Evolutionary conservation across 2,888 invertebrate genomes (phyloP).

Genomic region (Lepeophtheirus nordmannii): DNA sequence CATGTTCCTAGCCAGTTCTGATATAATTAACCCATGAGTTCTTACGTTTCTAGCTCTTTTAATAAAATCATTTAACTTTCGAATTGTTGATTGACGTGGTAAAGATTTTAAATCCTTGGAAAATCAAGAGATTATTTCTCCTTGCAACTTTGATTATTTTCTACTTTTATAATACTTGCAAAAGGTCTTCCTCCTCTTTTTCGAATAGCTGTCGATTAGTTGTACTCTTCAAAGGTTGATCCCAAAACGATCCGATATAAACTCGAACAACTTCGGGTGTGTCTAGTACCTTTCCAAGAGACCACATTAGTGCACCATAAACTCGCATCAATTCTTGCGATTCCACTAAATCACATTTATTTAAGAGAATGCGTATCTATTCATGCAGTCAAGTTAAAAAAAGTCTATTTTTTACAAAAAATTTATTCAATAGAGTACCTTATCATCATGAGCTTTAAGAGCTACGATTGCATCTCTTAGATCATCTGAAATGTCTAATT

Average conservation of each 20-base stretch:
- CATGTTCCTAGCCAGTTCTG: not conserved
- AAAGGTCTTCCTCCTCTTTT: slow-evolving; percentile 1
- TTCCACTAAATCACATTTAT: slow-evolving; percentile 30
- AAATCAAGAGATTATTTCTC: too few species aligned
- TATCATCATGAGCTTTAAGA: slow-evolving; percentile 37
- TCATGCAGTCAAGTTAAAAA: not conserved
- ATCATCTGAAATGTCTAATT: slow-evolving; percentile 44
- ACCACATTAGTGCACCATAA: slow-evolving; percentile 32
- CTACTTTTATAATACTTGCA: not conserved
- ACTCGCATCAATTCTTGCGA: slow-evolving; percentile 35
- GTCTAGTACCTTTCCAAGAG: slow-evolving; percentile 29
- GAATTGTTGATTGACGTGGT: not conserved
- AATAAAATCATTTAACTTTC: not conserved
- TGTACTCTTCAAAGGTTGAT: slow-evolving; percentile 29
- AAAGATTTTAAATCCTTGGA: not conserved
- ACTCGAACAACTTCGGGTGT: slow-evolving; percentile 31
- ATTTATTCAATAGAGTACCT: slow-evolving; percentile 15
- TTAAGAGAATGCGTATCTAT: slow-evolving; percentile 29
- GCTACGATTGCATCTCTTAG: slow-evolving; percentile 42
- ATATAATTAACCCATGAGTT: not conserved
- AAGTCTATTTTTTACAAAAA: not conserved
- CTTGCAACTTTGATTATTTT: too few species aligned
- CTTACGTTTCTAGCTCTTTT: not conserved
- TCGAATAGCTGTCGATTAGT: slow-evolving; percentile 20
- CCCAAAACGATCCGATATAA: slow-evolving; percentile 31